Base-by-base conservation (phyloP, 2,888 invertebrate genomes). In the Acanthoscelides obtectus region DNA sequence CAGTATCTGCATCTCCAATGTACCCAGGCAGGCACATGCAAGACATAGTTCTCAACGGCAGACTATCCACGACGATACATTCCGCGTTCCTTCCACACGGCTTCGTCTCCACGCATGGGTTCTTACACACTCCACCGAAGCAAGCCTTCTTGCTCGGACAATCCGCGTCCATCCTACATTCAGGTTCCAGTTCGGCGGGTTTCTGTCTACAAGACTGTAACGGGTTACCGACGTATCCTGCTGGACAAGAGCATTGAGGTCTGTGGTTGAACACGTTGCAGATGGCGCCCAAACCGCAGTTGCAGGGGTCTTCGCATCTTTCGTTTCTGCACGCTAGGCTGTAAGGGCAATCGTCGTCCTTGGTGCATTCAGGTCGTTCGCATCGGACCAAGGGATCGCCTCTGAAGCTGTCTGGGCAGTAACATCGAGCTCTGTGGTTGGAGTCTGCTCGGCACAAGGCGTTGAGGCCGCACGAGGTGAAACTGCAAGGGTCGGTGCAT, bases 81-180 rank as follows among this genome's bases (percentile, higher is more conserved):
- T 92, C 89, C 0, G 96, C 95, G 81, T 93, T 92, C 64, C 87
- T 83, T 20, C 95, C 95, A 81, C 95, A 96, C 0, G 96, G 94
- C 81, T 90, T 89, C 0, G 92, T 92, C 73, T 91, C 89, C 5
- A 86, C 83, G 83, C 96, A 96, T 0, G 96, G 95, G 83, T 95
- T 93, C 80, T 89, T 91, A 81, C 96, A 96, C 76, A 88, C 87
- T 67, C 92, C 92, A 81, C 89, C 90, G 81, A 95, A 92, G 84
- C 96, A 97, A 65, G 95, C 95, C 76, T 94, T 84, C 81, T 92
- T 93, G 76, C 93, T 93, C n/a, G 95, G 90, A 82, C 96, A 96
- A 78, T 95, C 95, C 0, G 92, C 93, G 80, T 96, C 95, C 80
- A 89, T 88, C 79, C 89, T 90, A 83, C 96, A 96, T 82, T 92